A percentile compares a stretch with the other conserved stretches of the same genome.
phyloP scores from a whole-genome alignment of 2,113 vertebrate species.

The Eonycteris spelaea region DNA sequence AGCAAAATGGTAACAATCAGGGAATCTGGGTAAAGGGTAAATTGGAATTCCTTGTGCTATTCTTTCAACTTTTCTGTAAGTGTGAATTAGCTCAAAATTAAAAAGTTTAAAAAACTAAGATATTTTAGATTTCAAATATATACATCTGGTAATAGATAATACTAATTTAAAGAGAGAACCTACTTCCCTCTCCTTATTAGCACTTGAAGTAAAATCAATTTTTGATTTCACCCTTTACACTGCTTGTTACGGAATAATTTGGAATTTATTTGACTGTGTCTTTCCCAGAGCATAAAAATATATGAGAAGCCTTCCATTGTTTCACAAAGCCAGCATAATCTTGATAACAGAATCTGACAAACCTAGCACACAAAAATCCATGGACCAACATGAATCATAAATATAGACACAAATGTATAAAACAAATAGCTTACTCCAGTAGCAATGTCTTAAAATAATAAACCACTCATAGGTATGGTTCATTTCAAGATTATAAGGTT shows the following conservation, averaged over 20 bases:
- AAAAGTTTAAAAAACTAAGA: neutral
- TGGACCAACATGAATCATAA: neutral
- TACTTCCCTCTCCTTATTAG: neutral
- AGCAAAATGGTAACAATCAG: neutral
- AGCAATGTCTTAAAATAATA: neutral
- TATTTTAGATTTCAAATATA: neutral
- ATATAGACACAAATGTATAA: neutral
- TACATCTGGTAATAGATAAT: neutral
- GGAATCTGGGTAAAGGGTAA: neutral
- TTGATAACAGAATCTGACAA: constrained; percentile 17
- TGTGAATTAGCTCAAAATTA: constrained; percentile 29
- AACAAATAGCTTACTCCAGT: constrained; percentile 18
- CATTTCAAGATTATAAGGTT: constrained; percentile 32
- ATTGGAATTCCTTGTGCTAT: neutral
- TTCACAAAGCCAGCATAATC: neutral
- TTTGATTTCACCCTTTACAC: neutral
- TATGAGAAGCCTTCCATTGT: neutral
- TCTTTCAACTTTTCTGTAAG: neutral
- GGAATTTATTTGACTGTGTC: neutral
- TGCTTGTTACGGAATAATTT: neutral
- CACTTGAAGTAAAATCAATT: neutral
- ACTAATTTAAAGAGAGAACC: neutral
- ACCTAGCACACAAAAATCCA: neutral
- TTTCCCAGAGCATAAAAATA: neutral
- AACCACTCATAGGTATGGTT: neutral